A percentile compares a stretch with the other conserved stretches of the same genome.
Conservation (phyloP, 2,113 vertebrate genomes). For the Conger conger region DNA sequence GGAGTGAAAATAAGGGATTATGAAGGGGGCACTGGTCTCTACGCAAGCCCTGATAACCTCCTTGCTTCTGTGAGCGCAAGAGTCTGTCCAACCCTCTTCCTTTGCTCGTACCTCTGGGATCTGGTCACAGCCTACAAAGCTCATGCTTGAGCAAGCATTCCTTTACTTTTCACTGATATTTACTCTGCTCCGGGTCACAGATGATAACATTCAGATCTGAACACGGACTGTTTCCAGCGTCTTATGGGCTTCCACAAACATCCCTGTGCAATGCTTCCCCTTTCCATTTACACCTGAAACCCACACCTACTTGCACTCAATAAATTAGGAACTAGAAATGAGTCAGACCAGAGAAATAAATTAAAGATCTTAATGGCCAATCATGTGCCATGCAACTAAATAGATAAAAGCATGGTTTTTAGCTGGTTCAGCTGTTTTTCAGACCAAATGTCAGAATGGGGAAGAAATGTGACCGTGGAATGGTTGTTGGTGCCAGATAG, state of each 20-base stretch:
- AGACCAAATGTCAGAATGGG: no score
- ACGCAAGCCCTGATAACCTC: neutral
- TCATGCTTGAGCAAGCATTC: slow-evolving; percentile 49
- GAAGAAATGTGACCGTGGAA: no score
- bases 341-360: neutral
- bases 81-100: neutral
- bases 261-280: neutral
- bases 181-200: slow-evolving; percentile 52
- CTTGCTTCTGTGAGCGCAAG: neutral
- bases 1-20: neutral
- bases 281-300: neutral
- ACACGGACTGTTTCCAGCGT: slow-evolving; percentile 37
- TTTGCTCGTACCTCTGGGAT: slow-evolving; percentile 5
- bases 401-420: no score
- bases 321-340: neutral
- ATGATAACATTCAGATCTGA: slow-evolving; percentile 49
- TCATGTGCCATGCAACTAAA: no score
- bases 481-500: no score
- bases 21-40: neutral
- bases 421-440: no score
- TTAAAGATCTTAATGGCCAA: no score
- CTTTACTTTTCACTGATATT: slow-evolving; percentile 52
- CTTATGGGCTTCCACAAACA: slow-evolving; percentile 24
- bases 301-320: neutral
- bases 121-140: slow-evolving; percentile 35